Conservation (phyloP, 92 coral and sea anemone genomes). For the Palythoa grandis region DNA sequence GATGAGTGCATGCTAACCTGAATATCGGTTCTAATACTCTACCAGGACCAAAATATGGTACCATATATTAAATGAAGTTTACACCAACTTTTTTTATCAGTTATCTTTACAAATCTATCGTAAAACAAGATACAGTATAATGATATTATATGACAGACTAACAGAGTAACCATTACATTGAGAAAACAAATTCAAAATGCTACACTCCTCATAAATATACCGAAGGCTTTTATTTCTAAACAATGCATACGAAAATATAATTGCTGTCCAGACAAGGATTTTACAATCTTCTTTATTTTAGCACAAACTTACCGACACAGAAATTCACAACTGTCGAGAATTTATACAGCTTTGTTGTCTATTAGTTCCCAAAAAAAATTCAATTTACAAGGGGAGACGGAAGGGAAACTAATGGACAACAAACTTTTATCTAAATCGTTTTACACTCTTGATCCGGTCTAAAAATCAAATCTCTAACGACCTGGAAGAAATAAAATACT, state of each 20-base stretch:
- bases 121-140: background rate
- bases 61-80: background rate
- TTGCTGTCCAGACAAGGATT: conserved; percentile 44
- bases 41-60: background rate
- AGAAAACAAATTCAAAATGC: background rate
- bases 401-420: conserved; percentile 50
- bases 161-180: background rate
- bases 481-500: conserved; percentile 73
- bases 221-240: conserved; percentile 1
- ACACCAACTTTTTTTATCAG: background rate
- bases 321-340: conserved; percentile 71
- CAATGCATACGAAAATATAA: conserved; percentile 8
- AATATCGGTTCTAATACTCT: background rate
- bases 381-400: conserved; percentile 85
- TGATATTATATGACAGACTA: background rate
- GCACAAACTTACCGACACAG: conserved; percentile 91
- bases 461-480: conserved; percentile 69
- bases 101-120: background rate
- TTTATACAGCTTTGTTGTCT: conserved; percentile 75
- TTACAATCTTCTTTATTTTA: conserved; percentile 80
- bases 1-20: background rate
- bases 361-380: conserved; percentile 35
- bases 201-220: background rate
- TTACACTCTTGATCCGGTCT: conserved; percentile 49
- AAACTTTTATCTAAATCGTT: conserved; percentile 38